Conservation (phyloP, 1,140 invertebrate species). For the Dreissena polymorpha region DNA sequence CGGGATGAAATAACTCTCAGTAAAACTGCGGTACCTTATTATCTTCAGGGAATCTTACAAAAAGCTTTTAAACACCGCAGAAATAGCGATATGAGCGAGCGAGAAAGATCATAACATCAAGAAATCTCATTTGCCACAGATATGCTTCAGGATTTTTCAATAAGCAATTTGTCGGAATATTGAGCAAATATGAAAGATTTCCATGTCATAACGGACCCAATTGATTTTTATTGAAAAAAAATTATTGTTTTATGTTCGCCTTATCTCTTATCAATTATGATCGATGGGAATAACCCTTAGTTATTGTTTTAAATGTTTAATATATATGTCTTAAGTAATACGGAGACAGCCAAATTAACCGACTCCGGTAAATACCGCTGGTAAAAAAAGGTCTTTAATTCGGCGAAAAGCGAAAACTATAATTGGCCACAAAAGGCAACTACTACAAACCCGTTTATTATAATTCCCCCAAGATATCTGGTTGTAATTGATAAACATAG, state of each 20-base stretch:
- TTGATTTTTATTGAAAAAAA: conserved; percentile 51
- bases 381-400: conserved; percentile 22
- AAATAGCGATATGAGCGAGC: not conserved
- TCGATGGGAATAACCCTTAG: conserved; percentile 20
- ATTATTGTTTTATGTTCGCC: conserved; percentile 41
- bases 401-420: conserved; percentile 34
- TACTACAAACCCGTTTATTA: conserved; percentile 39
- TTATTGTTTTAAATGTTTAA: conserved; percentile 43
- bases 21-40: too few relatives aligned
- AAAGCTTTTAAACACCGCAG: not conserved
- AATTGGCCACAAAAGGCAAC: conserved; percentile 15
- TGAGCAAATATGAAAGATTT: conserved; percentile 40
- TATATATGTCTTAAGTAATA: conserved; percentile 42
- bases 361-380: conserved; percentile 6
- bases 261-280: conserved; percentile 51
- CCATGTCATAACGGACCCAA: conserved; percentile 9
- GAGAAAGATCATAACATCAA: conserved; percentile 1
- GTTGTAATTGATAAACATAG: conserved; percentile 51
- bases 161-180: conserved; percentile 53
- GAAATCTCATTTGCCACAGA: conserved; percentile 7
- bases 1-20: too few relatives aligned
- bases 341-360: conserved; percentile 51
- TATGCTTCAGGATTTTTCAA: conserved; percentile 46
- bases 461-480: conserved; percentile 13
- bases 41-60: too few relatives aligned